Conservation (phyloP, 2,113 vertebrate genomes). For the Dicaeum eximium region DNA sequence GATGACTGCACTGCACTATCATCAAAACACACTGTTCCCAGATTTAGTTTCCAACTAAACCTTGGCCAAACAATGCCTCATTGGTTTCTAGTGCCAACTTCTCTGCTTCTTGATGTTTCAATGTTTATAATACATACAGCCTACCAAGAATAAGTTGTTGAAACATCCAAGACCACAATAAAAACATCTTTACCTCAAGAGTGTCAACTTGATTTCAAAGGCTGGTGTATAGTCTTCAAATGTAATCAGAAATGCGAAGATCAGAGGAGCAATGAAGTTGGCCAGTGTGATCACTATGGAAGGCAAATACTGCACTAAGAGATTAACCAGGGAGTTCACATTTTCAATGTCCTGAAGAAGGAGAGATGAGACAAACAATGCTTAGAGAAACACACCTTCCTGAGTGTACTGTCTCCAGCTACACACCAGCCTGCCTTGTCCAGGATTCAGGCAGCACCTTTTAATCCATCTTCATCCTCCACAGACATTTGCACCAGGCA, state of each 20-base stretch:
- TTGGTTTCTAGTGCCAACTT: not conserved
- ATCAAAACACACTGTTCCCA: not conserved
- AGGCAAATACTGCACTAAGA: conserved; percentile 88
- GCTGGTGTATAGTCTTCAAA: conserved; percentile 92
- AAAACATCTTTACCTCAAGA: conserved; percentile 79
- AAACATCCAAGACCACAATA: not conserved
- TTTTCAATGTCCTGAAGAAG: not conserved
- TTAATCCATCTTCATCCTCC: not conserved
- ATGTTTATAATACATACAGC: not conserved
- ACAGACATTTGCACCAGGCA: not conserved
- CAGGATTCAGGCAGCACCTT: not conserved
- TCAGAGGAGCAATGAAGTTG: conserved; percentile 85
- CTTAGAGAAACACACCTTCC: not conserved
- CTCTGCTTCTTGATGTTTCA: not conserved
- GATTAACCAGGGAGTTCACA: conserved; percentile 57
- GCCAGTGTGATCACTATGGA: conserved; percentile 93
- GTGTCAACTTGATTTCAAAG: conserved; percentile 90
- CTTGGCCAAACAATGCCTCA: not conserved
- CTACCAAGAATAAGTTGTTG: not conserved
- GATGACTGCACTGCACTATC: not conserved
- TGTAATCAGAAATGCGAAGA: conserved; percentile 85
- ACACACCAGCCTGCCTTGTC: not conserved
- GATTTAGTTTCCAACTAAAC: not conserved
- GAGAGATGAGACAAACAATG: not conserved
- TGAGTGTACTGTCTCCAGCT: not conserved